Percentiles rank a stretch among this genome's conserved stretches.
Conservation (phyloP, 37 sponge, comb jelly and placozoan genomes). For the Agelas oroides region DNA sequence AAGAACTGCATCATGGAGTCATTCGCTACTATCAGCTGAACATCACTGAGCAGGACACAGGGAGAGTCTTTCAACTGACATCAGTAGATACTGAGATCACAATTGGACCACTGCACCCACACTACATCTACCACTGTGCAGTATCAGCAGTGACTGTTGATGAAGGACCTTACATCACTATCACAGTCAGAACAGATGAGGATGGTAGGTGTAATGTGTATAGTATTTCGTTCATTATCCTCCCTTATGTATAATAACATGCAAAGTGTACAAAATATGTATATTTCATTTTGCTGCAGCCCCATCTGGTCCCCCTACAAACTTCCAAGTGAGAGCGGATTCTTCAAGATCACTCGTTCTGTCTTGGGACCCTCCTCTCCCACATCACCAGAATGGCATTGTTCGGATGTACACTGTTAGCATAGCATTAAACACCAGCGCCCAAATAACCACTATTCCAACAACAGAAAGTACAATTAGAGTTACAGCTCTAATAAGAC, state of each 20-base stretch:
- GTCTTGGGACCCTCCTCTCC: constrained; percentile 14
- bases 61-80: background rate
- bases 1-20: constrained; percentile 38
- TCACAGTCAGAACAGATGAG: constrained; percentile 26
- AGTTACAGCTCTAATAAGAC: background rate
- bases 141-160: constrained; percentile 37
- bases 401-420: constrained; percentile 2
- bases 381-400: constrained; percentile 32
- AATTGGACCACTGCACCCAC: constrained; percentile 17
- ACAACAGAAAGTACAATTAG: background rate
- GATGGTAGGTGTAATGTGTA: constrained; percentile 40
- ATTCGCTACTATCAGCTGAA: constrained; percentile 25
- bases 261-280: too few species aligned
- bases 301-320: constrained; percentile 5
- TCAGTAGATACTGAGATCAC: background rate
- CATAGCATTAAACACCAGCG: background rate
- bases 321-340: background rate
- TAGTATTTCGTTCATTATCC: too few species aligned
- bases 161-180: constrained; percentile 14
- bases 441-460: background rate
- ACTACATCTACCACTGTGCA: constrained; percentile 32
- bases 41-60: constrained; percentile 1
- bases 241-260: too few species aligned
- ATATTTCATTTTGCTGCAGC: too few species aligned
- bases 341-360: background rate